A percentile compares a stretch with the other conserved stretches of the same genome.
Conservation (phyloP, 2,888 invertebrate genomes). For the Chaetogeoica ovagalla region DNA sequence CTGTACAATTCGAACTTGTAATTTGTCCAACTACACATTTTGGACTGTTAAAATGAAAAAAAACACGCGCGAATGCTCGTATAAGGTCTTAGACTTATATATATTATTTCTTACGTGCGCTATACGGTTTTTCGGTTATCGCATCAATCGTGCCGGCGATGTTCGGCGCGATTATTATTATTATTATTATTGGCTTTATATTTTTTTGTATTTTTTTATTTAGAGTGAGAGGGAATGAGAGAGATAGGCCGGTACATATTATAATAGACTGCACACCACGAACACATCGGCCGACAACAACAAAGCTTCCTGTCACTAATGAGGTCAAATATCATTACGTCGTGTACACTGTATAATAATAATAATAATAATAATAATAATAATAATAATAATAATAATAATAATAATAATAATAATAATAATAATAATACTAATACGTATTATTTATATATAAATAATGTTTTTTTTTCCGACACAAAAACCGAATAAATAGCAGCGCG, state of each 20-base stretch:
- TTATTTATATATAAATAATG: too few relatives aligned
- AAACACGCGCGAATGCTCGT: not conserved
- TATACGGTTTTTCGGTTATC: not conserved
- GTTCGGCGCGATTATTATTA: not conserved
- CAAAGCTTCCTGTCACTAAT: conserved; percentile 50
- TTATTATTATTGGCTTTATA: too few relatives aligned
- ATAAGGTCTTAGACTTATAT: not conserved
- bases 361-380: too few relatives aligned
- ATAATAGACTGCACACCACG: too few relatives aligned
- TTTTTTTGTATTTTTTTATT: too few relatives aligned
- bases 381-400: too few relatives aligned
- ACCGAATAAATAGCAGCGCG: not conserved
- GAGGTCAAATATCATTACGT: conserved; percentile 44
- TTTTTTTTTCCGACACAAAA: conserved; percentile 23
- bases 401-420: too few relatives aligned
- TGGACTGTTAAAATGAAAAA: not conserved
- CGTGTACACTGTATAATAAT: not conserved
- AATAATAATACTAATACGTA: not conserved
- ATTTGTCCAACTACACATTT: too few relatives aligned
- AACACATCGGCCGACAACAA: not conserved
- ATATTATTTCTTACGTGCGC: not conserved
- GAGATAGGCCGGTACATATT: too few relatives aligned
- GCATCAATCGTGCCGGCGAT: too few relatives aligned
- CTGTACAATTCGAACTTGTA: too few relatives aligned
- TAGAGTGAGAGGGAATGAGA: too few relatives aligned